Evolutionary conservation across 2,888 invertebrate genomes (phyloP).

Genomic region (Ectemnius cavifrons): DNA sequence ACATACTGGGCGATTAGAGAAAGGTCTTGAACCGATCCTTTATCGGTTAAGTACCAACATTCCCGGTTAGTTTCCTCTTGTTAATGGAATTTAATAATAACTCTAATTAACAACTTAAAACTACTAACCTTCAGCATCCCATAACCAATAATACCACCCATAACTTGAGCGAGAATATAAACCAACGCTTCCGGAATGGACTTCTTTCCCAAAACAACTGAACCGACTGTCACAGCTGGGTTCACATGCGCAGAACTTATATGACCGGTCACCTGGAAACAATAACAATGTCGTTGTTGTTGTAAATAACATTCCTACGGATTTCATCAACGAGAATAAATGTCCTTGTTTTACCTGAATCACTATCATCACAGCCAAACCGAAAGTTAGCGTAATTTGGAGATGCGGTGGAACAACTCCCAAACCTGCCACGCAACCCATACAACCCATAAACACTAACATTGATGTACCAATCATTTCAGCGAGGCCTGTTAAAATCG

Average conservation of each 20-base stretch:
- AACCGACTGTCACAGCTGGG: constrained; percentile 75
- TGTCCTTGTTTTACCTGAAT: constrained; percentile 71
- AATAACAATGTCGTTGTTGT: not conserved
- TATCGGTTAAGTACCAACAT: too few relatives aligned
- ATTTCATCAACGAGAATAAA: too few relatives aligned
- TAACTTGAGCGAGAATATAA: constrained; percentile 72
- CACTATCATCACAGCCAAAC: constrained; percentile 74
- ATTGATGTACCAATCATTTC: constrained; percentile 74
- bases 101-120: too few relatives aligned
- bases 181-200: constrained; percentile 69
- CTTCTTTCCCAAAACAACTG: constrained; percentile 74
- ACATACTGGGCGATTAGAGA: constrained; percentile 19
- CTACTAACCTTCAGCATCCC: constrained; percentile 70
- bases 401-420: constrained; percentile 65
- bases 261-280: constrained; percentile 75
- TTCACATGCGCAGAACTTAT: constrained; percentile 77
- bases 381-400: constrained; percentile 73
- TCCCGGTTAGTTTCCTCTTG: too few relatives aligned
- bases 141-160: constrained; percentile 74
- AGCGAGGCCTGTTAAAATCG: constrained; percentile 69
- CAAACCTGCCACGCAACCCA: constrained; percentile 69
- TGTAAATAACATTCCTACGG: too few relatives aligned
- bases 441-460: constrained; percentile 75
- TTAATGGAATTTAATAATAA: too few relatives aligned
- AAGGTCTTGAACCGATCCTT: constrained; percentile 30